Conservation (phyloP, 1,140 invertebrate genomes). For the Drosophila lacteicornis region DNA sequence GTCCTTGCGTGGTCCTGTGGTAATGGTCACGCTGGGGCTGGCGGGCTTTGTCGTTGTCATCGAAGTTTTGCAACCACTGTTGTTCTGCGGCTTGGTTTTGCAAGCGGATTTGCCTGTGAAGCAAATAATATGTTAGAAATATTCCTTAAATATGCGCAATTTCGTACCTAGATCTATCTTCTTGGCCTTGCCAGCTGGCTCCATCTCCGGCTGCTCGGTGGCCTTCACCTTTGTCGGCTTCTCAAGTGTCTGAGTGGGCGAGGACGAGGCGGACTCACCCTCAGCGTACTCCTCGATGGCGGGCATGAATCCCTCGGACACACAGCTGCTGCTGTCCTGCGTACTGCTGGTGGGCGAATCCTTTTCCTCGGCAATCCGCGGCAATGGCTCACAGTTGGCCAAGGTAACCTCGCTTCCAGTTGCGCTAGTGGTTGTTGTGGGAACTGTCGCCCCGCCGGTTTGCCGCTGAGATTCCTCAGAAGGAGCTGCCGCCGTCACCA, state of each 20-base stretch:
- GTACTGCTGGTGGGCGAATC: conserved; percentile 91
- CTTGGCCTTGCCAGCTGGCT: conserved; percentile 38
- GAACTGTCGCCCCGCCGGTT: background rate
- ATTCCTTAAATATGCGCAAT: background rate
- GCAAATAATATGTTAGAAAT: background rate
- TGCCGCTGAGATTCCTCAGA: conserved; percentile 66
- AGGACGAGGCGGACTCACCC: conserved; percentile 63
- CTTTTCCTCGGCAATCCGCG: conserved; percentile 92
- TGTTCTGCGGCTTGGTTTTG: conserved; percentile 37
- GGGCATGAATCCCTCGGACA: conserved; percentile 75
- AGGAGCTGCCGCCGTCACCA: background rate
- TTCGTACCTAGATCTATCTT: conserved; percentile 52
- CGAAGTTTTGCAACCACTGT: conserved; percentile 60
- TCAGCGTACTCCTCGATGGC: conserved; percentile 77
- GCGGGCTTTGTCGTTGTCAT: conserved; percentile 72
- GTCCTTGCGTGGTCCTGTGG: conserved; percentile 51
- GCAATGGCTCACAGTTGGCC: conserved; percentile 86
- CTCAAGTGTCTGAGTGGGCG: conserved; percentile 67
- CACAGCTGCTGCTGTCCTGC: conserved; percentile 60
- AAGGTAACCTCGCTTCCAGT: conserved; percentile 55
- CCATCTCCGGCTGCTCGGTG: conserved; percentile 43
- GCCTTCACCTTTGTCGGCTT: conserved; percentile 50
- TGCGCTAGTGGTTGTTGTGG: background rate
- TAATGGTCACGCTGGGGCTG: conserved; percentile 43
- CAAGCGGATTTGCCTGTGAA: conserved; percentile 28